Conservation (phyloP, 2,113 vertebrate species). For the Smithornis capensis region DNA sequence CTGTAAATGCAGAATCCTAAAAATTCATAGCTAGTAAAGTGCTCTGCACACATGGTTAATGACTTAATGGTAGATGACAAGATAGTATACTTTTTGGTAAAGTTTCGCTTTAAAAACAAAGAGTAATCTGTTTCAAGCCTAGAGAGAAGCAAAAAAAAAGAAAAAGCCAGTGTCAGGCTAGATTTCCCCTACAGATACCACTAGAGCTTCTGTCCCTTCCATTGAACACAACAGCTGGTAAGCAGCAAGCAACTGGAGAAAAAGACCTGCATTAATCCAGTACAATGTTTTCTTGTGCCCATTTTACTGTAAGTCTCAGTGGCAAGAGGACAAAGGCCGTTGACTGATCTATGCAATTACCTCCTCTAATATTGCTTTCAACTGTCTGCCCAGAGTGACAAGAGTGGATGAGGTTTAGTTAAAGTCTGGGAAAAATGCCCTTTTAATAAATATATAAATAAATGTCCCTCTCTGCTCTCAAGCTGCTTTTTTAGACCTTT, state of each 20-base stretch:
- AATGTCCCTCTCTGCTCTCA: conserved; percentile 35
- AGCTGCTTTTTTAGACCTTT: conserved; percentile 58
- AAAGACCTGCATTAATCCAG: conserved; percentile 76
- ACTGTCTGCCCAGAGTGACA: conserved; percentile 81
- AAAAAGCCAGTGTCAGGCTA: conserved; percentile 50
- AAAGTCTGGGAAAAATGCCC: conserved; percentile 78
- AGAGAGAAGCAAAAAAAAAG: not conserved
- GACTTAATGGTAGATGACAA: conserved; percentile 70
- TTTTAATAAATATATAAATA: conserved; percentile 65
- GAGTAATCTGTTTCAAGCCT: conserved; percentile 66
- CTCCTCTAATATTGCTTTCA: conserved; percentile 90
- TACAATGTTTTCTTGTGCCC: conserved; percentile 77
- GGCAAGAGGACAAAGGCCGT: conserved; percentile 87
- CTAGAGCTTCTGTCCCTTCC: conserved; percentile 66
- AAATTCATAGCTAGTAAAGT: conserved; percentile 69
- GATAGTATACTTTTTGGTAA: conserved; percentile 67
- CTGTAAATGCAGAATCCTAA: conserved; percentile 53
- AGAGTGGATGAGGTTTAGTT: conserved; percentile 82
- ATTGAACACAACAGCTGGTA: conserved; percentile 87
- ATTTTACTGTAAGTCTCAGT: conserved; percentile 82
- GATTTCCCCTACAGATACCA: conserved; percentile 75
- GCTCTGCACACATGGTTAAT: conserved; percentile 60
- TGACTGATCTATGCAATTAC: conserved; percentile 96
- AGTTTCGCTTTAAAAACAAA: conserved; percentile 72
- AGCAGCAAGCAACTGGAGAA: conserved; percentile 81